phyloP scores from a whole-genome alignment of 2,113 vertebrate genomes.

The Elaphurus davidianus region DNA sequence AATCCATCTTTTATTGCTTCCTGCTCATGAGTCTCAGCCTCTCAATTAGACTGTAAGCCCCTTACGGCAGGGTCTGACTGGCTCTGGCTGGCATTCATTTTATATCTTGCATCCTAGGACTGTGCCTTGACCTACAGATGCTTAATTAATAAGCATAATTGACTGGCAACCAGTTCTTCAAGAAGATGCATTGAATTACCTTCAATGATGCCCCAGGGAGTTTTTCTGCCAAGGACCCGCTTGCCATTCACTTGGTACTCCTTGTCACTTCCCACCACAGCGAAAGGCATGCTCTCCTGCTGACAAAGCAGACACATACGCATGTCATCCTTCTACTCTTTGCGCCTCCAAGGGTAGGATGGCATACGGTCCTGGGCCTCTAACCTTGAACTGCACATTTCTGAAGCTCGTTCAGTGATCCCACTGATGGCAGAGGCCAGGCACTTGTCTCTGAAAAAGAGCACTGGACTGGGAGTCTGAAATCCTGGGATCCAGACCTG shows the following conservation, averaged over 20 bases:
- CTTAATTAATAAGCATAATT: not conserved
- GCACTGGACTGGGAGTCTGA: not conserved
- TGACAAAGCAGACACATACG: slow-evolving; percentile 54
- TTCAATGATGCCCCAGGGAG: slow-evolving; percentile 97
- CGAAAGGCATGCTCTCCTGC: slow-evolving; percentile 98
- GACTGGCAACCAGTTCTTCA: not conserved
- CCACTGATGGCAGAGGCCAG: not conserved
- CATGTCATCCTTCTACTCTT: not conserved
- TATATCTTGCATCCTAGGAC: not conserved
- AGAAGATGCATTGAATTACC: slow-evolving; percentile 79
- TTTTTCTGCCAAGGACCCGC: slow-evolving; percentile 95
- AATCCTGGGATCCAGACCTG: not conserved
- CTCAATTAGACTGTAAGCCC: not conserved
- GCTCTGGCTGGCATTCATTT: not conserved
- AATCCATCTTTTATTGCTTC: not conserved
- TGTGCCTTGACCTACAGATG: not conserved
- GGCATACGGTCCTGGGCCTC: not conserved
- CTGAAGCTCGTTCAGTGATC: not conserved
- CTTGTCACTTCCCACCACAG: slow-evolving; percentile 97
- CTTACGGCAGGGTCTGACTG: not conserved
- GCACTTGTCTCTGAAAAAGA: not conserved
- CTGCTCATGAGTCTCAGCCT: not conserved
- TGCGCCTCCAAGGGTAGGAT: not conserved
- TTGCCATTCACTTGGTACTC: slow-evolving; percentile 98
- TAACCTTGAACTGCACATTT: not conserved